A percentile compares a stretch with the other conserved stretches of the same genome.
Conservation (phyloP, 1,140 invertebrate species). For the Dysdera silvatica region DNA sequence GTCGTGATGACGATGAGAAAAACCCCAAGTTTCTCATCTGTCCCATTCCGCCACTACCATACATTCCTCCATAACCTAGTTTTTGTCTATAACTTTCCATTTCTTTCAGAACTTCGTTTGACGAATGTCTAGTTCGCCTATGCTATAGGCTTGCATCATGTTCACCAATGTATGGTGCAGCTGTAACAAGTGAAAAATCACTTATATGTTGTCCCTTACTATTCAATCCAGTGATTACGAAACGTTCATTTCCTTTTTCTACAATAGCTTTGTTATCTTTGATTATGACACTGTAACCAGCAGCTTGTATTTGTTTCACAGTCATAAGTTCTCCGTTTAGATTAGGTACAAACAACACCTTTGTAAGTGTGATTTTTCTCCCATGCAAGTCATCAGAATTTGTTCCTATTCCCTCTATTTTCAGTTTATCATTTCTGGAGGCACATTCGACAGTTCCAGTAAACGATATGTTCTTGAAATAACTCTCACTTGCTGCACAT, state of each 20-base stretch:
- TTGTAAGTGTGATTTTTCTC: background rate
- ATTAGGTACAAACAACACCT: background rate
- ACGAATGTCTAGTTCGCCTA: no score
- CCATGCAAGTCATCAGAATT: background rate
- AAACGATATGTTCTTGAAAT: background rate
- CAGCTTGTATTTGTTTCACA: background rate
- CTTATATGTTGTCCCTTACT: background rate
- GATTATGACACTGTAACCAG: background rate
- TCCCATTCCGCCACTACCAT: conserved; percentile 19
- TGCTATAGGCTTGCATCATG: no score
- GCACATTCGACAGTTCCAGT: background rate
- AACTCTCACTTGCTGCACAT: background rate
- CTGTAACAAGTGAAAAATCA: background rate
- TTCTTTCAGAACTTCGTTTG: no score
- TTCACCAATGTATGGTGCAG: background rate
- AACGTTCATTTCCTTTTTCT: background rate
- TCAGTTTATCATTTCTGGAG: background rate
- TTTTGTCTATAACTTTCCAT: conserved; percentile 16
- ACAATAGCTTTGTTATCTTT: no score
- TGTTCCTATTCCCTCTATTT: background rate
- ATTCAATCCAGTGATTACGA: background rate
- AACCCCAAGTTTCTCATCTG: conserved; percentile 23
- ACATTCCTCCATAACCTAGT: conserved; percentile 18
- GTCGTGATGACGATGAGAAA: conserved; percentile 14
- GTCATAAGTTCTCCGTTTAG: background rate